Evolutionary conservation across 1,140 invertebrate species (phyloP).

Genomic region (Hormaphis cornu): DNA sequence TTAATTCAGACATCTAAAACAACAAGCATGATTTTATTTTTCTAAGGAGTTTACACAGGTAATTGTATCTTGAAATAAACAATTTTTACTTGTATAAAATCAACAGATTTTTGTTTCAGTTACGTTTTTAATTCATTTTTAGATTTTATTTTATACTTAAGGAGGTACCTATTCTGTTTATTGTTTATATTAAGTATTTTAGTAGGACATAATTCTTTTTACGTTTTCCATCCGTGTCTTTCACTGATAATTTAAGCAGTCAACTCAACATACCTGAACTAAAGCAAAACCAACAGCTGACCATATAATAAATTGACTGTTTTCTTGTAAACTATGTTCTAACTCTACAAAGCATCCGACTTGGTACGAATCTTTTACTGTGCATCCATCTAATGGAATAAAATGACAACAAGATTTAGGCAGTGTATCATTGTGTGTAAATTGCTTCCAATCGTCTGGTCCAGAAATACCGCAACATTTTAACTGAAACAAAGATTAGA

Average conservation of each 20-base stretch:
- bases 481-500: not conserved
- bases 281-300: slow-evolving; percentile 12
- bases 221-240: not conserved
- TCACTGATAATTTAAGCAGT: not conserved
- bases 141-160: no score
- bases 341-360: not conserved
- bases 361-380: not conserved
- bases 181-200: no score
- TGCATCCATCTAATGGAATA: not conserved
- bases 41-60: no score
- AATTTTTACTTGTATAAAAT: no score
- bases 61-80: no score
- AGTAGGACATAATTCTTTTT: no score
- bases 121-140: no score
- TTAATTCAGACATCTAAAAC: no score
- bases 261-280: not conserved
- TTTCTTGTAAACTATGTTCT: not conserved
- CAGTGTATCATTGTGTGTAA: not conserved
- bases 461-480: slow-evolving; percentile 8
- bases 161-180: no score
- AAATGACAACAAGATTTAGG: slow-evolving; percentile 1
- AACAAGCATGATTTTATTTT: no score
- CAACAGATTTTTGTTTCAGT: no score
- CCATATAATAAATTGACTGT: not conserved
- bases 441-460: slow-evolving; percentile 1